Evolutionary conservation across 2,797 vertebrate species (phyloP).

Genomic region (Oceanodroma leucorhoa): DNA sequence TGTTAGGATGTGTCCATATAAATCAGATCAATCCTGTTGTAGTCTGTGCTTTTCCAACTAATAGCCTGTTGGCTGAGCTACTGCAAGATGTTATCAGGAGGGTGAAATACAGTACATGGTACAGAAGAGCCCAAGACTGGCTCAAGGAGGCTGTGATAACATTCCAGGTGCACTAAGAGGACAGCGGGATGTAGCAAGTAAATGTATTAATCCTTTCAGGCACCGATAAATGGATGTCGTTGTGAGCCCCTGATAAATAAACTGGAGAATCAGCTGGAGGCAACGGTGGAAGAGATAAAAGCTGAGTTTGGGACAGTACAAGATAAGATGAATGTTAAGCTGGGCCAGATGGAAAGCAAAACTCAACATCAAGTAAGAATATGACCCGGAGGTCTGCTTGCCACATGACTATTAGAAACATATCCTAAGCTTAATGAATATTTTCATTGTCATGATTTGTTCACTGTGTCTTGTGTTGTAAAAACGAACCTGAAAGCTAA

Average conservation of each 20-base stretch:
- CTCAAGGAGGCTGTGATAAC: neutral
- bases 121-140: neutral
- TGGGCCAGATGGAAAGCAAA: constrained; percentile 91
- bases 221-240: constrained; percentile 93
- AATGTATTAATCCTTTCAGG: constrained; percentile 73
- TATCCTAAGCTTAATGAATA: neutral
- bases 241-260: constrained; percentile 94
- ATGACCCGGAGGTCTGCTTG: neutral
- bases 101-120: neutral
- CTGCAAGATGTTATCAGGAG: neutral
- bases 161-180: neutral
- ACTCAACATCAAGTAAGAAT: constrained; percentile 88
- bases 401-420: neutral
- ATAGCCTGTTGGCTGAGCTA: neutral
- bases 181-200: neutral
- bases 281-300: constrained; percentile 94
- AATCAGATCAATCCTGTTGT: neutral
- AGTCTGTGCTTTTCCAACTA: neutral
- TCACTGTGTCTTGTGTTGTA: neutral
- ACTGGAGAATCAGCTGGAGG: constrained; percentile 94
- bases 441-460: neutral
- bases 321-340: constrained; percentile 90
- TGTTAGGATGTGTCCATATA: neutral
- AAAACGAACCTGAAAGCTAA: neutral
- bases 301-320: constrained; percentile 90